Evolutionary conservation across 2,888 invertebrate genomes (phyloP).

Genomic region (Drosophila siamana): DNA sequence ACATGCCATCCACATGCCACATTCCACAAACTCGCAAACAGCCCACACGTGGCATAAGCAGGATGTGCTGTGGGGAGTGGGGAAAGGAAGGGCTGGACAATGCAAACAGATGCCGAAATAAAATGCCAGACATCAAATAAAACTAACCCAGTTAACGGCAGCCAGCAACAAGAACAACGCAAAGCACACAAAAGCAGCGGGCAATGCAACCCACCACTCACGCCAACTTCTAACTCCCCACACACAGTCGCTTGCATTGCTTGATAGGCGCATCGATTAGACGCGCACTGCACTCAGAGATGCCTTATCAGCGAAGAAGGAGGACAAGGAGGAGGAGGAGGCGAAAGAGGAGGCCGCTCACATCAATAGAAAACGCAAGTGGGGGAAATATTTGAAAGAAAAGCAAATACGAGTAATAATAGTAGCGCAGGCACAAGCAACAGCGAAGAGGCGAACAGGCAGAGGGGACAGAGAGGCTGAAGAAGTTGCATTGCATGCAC

Average conservation of each 20-base stretch:
- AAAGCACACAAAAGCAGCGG: conserved; percentile 18
- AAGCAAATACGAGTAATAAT: conserved; percentile 43
- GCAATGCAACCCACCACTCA: not conserved
- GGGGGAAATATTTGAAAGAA: conserved; percentile 39
- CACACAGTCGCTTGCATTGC: not conserved
- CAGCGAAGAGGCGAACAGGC: conserved; percentile 8
- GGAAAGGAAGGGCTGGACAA: conserved; percentile 17
- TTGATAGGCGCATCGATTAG: conserved; percentile 42
- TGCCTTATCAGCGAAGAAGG: conserved; percentile 36
- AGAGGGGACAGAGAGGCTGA: conserved; percentile 11
- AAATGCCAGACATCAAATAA: conserved; percentile 48
- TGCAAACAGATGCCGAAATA: conserved; percentile 35
- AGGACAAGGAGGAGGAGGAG: not conserved
- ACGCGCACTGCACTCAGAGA: conserved; percentile 22
- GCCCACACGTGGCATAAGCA: not conserved
- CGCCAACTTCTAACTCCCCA: not conserved
- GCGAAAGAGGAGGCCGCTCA: conserved; percentile 4
- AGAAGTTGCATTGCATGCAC: conserved; percentile 13
- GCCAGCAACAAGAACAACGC: not conserved
- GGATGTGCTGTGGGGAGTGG: not conserved
- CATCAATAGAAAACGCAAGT: conserved; percentile 73
- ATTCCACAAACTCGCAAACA: conserved; percentile 11
- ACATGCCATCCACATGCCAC: conserved; percentile 35
- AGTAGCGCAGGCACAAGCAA: conserved; percentile 6
- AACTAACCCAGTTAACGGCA: conserved; percentile 68